Evolutionary conservation across 2,797 vertebrate genomes (phyloP).

Genomic region (Hippocampus kuda): DNA sequence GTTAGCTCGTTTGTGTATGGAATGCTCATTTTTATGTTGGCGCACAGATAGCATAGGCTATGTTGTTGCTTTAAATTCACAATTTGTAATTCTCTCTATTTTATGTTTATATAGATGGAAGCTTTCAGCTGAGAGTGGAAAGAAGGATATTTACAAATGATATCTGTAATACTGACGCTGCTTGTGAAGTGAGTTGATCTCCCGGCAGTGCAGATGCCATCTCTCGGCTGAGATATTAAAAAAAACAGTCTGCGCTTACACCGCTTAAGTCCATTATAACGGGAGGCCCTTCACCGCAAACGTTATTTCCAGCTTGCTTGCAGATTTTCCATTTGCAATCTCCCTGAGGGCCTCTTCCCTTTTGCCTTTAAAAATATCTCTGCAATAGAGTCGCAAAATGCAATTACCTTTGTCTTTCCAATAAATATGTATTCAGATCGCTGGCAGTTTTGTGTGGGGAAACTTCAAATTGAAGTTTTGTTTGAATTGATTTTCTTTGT

Average conservation of each 20-base stretch:
- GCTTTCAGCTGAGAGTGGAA: too few relatives aligned
- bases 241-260: background rate
- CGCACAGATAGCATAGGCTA: too few relatives aligned
- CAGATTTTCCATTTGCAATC: slow-evolving; percentile 23
- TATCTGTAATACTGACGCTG: too few relatives aligned
- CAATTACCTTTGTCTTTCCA: slow-evolving; percentile 49
- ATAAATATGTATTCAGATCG: slow-evolving; percentile 54
- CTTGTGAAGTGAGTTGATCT: too few relatives aligned
- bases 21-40: too few relatives aligned
- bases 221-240: background rate
- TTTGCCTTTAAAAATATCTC: slow-evolving; percentile 20
- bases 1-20: too few relatives aligned
- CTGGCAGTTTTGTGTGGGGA: slow-evolving; percentile 19
- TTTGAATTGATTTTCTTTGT: slow-evolving; percentile 53
- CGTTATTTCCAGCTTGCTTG: slow-evolving; percentile 10
- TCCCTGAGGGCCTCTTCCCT: slow-evolving; percentile 16
- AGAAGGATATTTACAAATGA: too few relatives aligned
- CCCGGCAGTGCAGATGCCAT: too few relatives aligned
- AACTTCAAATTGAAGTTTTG: slow-evolving; percentile 53
- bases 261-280: background rate
- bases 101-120: too few relatives aligned
- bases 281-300: background rate
- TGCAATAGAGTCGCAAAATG: slow-evolving; percentile 54
- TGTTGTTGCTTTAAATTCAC: too few relatives aligned
- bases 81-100: too few relatives aligned